These are phyloP conservation scores for Caenorhabditis wallacei DNA, from an alignment of 2,888 invertebrate genomes.

Conservation along the genomic window DNA sequence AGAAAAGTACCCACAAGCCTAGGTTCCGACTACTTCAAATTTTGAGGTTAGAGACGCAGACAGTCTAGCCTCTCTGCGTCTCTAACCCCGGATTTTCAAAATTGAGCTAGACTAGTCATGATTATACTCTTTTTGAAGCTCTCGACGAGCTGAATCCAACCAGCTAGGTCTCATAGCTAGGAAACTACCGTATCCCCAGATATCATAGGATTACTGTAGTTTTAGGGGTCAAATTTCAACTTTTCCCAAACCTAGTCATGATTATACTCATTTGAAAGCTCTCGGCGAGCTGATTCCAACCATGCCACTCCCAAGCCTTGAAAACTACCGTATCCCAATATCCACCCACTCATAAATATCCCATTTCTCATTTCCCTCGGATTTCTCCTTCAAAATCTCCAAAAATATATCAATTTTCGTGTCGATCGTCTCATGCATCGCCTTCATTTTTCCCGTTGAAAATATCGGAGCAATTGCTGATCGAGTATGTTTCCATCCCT, in stretches of 20 bases:
- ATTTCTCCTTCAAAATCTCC: constrained; percentile 67
- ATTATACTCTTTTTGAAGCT: neutral
- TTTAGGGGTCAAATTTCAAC: neutral
- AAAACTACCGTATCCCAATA: too few species aligned
- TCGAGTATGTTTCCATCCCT: constrained; percentile 55
- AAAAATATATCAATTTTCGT: constrained; percentile 66
- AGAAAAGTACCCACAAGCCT: neutral
- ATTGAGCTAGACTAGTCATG: too few species aligned
- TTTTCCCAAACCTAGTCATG: neutral
- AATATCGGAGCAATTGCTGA: constrained; percentile 49
- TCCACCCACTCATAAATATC: constrained; percentile 78
- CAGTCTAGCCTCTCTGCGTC: neutral
- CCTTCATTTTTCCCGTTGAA: constrained; percentile 69
- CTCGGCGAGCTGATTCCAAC: too few species aligned
- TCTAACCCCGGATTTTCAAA: too few species aligned
- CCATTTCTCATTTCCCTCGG: constrained; percentile 49
- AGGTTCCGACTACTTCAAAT: neutral
- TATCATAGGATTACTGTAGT: neutral
- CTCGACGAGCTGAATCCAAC: neutral
- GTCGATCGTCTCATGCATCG: constrained; percentile 67
- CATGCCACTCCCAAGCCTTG: too few species aligned
- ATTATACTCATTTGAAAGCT: neutral
- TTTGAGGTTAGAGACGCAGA: neutral
- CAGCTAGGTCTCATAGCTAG: too few species aligned
- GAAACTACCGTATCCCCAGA: neutral